Evolutionary conservation across 2,797 vertebrate genomes (phyloP).

Genomic region (Sylvia borin): DNA sequence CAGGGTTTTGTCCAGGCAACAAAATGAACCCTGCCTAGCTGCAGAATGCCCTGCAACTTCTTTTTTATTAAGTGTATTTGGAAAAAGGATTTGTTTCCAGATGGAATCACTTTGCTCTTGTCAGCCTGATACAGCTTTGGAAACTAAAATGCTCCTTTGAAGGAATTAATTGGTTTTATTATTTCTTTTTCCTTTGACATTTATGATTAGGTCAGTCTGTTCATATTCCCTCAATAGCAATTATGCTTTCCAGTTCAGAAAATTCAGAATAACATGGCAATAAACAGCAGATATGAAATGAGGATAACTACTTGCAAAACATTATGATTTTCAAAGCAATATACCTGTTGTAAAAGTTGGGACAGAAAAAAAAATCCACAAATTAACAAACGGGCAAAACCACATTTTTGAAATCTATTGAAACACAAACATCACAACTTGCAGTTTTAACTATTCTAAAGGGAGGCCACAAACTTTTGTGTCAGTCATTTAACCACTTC

Average conservation of each 20-base stretch:
- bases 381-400: not conserved
- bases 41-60: not conserved
- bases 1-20: slow-evolving; percentile 39
- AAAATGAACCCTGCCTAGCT: not conserved
- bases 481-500: not conserved
- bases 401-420: fast-evolving
- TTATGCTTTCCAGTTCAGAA: slow-evolving; percentile 7
- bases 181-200: not conserved
- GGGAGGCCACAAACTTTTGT: not conserved
- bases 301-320: not conserved
- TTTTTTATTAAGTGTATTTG: slow-evolving; percentile 27
- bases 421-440: not conserved
- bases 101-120: slow-evolving; percentile 30
- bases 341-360: not conserved
- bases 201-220: not conserved
- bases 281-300: not conserved
- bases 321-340: not conserved
- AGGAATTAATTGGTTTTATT: not conserved
- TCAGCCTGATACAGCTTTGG: slow-evolving; percentile 4
- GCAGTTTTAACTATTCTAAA: not conserved
- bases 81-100: slow-evolving; percentile 37
- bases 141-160: slow-evolving; percentile 39
- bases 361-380: not conserved
- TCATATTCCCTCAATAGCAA: not conserved
- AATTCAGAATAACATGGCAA: not conserved